Evolutionary conservation across 2,797 vertebrate genomes (phyloP).

Genomic region (Spizella passerina): DNA sequence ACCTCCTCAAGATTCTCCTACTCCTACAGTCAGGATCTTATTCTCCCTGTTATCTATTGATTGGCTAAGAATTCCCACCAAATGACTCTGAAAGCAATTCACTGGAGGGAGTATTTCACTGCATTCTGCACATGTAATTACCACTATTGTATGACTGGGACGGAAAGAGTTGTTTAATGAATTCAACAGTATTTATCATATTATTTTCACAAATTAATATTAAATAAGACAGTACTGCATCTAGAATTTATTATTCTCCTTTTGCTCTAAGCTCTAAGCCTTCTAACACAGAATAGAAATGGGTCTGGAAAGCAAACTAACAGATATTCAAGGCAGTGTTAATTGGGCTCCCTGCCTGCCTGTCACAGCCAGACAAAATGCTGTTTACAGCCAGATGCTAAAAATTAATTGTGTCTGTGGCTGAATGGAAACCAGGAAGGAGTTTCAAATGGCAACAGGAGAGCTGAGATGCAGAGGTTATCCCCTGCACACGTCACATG

Average conservation of each 20-base stretch:
- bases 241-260: background rate
- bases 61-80: background rate
- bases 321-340: background rate
- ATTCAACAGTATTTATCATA: background rate
- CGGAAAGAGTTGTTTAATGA: background rate
- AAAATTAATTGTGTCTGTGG: conserved; percentile 46
- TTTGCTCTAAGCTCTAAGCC: background rate
- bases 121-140: background rate
- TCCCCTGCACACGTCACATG: background rate
- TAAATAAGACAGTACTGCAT: background rate
- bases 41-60: background rate
- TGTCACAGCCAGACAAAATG: conserved; percentile 6
- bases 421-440: conserved; percentile 29
- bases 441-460: background rate
- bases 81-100: background rate
- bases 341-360: conserved; percentile 8
- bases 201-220: conserved; percentile 14
- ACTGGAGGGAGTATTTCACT: background rate
- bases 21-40: background rate
- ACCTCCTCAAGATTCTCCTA: background rate
- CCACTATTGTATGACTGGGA: background rate
- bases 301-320: background rate
- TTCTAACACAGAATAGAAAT: background rate
- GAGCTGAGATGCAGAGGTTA: conserved; percentile 16
- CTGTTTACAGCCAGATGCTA: conserved; percentile 48